A percentile compares a stretch with the other conserved stretches of the same genome.
phyloP scores from a whole-genome alignment of 2,888 invertebrate species.

The Drosophila mettleri region DNA sequence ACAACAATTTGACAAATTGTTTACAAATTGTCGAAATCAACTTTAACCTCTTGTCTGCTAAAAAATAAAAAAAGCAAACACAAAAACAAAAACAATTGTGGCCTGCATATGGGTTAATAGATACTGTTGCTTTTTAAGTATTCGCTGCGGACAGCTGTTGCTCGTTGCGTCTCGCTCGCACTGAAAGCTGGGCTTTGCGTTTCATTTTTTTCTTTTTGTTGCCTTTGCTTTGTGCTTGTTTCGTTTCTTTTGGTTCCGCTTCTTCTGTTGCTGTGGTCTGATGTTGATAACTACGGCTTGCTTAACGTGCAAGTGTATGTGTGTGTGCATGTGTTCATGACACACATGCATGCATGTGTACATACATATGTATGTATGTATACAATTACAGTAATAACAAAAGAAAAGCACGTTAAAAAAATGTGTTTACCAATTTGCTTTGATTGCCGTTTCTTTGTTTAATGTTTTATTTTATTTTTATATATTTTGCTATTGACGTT shows the following conservation, averaged over 20 bases:
- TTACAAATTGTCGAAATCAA: slow-evolving; percentile 7
- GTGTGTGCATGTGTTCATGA: slow-evolving; percentile 1
- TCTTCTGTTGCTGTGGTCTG: slow-evolving; percentile 35
- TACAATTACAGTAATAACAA: slow-evolving; percentile 29
- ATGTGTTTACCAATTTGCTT: slow-evolving; percentile 48
- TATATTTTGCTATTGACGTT: slow-evolving; percentile 26
- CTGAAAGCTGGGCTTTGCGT: slow-evolving; percentile 33
- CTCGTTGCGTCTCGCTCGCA: slow-evolving; percentile 14
- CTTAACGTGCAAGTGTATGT: neutral
- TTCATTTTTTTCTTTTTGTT: slow-evolving; percentile 24
- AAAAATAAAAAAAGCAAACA: too few relatives aligned
- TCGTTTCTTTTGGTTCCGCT: slow-evolving; percentile 32
- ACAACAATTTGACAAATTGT: slow-evolving; percentile 29
- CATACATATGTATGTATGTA: neutral
- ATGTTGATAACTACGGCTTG: slow-evolving; percentile 40
- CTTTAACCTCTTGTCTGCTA: slow-evolving; percentile 13
- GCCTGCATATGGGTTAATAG: slow-evolving; percentile 39
- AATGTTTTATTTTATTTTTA: neutral
- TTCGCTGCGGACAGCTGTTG: slow-evolving; percentile 46
- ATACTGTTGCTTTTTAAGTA: slow-evolving; percentile 29
- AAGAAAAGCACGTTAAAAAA: slow-evolving; percentile 34
- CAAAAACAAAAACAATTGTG: too few relatives aligned
- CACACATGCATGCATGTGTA: neutral
- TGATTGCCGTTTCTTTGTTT: slow-evolving; percentile 14
- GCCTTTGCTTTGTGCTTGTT: slow-evolving; percentile 26